Base-by-base conservation (phyloP, 2,113 vertebrate species). In the Neolamprologus sp. region DNA sequence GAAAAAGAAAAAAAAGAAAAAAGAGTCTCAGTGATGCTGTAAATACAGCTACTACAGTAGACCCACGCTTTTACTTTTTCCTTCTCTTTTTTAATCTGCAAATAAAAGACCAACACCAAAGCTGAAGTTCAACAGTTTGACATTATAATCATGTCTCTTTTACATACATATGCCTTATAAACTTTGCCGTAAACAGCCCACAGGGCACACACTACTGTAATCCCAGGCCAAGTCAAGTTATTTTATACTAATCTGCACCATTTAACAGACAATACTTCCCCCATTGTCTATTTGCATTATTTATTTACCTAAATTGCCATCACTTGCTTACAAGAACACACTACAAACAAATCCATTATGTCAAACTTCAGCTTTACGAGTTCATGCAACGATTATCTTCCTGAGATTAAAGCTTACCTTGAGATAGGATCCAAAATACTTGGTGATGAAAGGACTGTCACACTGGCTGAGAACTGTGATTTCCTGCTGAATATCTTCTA, bases 381-480 rank as follows among this genome's bases (percentile, higher is more conserved):
- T 11, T 28, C 10, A 85, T 3, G 26, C 37, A 49, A 81, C 28
- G 5, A 23, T 19, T 4, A 14, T 17, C 10, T 75, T 35, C 12
- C 4, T 26, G 8, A 60, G 13, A 14, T 28, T 79, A 42, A 68
- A 54, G 91, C 96, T 97, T 96, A 99, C 98, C 98, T 99, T 99
- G 86, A 99, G 97, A 93, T 99, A 99, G 82, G 99, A 99, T 88
- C 99, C 98, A 88, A 98, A 98, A 91, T 99, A 99, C 93, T 98
- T 99, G 93, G 99, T 99, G 93, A 99, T 98, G 11, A 98, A 99
- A 17, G 98, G 98, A 90, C 98, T 99, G 97, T 99, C 98, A 31
- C 99, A 99, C 90, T 99, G 99, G 95, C 99, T 99, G 88, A 99
- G 97, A 87, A 99, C 99, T 13, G 99, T 99, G 93, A 99, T 99